These are phyloP conservation scores for Macrotus californicus DNA, from an alignment of 2,113 vertebrate species.

Conservation along the genomic window DNA sequence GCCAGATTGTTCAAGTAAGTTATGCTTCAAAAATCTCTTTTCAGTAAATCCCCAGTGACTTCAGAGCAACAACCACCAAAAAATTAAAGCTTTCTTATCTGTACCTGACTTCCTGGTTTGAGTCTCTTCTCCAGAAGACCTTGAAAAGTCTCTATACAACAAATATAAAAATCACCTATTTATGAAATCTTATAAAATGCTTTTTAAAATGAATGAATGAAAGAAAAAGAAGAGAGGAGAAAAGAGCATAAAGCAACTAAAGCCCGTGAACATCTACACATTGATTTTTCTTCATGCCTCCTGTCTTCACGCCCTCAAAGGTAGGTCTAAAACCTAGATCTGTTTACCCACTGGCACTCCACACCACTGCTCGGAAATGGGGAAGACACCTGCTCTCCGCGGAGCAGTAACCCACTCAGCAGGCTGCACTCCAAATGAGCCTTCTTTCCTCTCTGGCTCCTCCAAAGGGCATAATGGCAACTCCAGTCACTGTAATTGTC, in stretches of 20 bases:
- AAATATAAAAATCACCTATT: background rate
- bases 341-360: background rate
- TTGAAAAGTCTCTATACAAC: background rate
- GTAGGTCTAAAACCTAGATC: background rate
- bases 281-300: background rate
- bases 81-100: background rate
- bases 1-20: background rate
- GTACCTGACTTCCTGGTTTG: background rate
- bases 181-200: background rate
- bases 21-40: background rate
- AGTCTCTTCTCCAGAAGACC: conserved; percentile 13
- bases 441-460: conserved; percentile 47
- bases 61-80: background rate
- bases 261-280: background rate
- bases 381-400: conserved; percentile 12
- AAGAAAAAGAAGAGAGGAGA: background rate
- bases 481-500: conserved; percentile 27
- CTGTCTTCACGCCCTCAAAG: background rate
- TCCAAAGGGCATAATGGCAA: conserved; percentile 40
- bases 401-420: conserved; percentile 34
- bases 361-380: background rate
- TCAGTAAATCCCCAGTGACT: background rate
- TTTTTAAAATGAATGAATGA: background rate
- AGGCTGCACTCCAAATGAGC: conserved; percentile 5
- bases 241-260: background rate